Evolutionary conservation across 2,797 vertebrate species (phyloP).

Genomic region (Amblyopsis hoosieri): DNA sequence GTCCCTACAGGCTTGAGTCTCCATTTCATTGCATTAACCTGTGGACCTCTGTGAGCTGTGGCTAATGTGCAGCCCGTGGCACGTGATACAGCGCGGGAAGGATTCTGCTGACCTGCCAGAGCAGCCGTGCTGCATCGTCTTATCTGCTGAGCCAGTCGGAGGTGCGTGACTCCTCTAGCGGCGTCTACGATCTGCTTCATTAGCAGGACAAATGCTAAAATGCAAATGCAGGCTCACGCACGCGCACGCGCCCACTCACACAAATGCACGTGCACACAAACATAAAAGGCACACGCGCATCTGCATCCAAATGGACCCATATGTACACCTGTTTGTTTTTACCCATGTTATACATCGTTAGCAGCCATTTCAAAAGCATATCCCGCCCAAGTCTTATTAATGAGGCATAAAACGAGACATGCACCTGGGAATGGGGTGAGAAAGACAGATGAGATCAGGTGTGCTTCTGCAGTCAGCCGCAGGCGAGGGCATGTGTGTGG

Average conservation of each 20-base stretch:
- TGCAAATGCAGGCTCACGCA: background rate
- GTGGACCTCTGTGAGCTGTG: slow-evolving; percentile 56
- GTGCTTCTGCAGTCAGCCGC: background rate
- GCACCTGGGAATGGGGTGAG: slow-evolving; percentile 2
- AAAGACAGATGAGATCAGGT: slow-evolving; percentile 14
- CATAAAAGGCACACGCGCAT: background rate
- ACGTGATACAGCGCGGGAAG: slow-evolving; percentile 46
- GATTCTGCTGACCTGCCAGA: slow-evolving; percentile 49
- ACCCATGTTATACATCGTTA: slow-evolving; percentile 6
- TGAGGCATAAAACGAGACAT: background rate
- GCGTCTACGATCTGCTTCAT: slow-evolving; percentile 18
- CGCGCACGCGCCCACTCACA: background rate
- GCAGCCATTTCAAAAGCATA: slow-evolving; percentile 15
- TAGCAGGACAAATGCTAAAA: background rate
- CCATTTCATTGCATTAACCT: slow-evolving; percentile 69
- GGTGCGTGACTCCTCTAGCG: slow-evolving; percentile 23
- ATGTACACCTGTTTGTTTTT: background rate
- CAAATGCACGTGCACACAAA: background rate
- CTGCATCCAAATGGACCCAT: background rate
- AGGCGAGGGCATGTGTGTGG: too few relatives aligned
- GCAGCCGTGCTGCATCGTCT: slow-evolving; percentile 51
- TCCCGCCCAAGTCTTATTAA: slow-evolving; percentile 13
- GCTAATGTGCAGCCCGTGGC: slow-evolving; percentile 63
- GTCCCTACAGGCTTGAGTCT: slow-evolving; percentile 50
- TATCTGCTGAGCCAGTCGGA: slow-evolving; percentile 46